phyloP scores from a whole-genome alignment of 2,113 vertebrate species.

The Chionodraco myersi region DNA sequence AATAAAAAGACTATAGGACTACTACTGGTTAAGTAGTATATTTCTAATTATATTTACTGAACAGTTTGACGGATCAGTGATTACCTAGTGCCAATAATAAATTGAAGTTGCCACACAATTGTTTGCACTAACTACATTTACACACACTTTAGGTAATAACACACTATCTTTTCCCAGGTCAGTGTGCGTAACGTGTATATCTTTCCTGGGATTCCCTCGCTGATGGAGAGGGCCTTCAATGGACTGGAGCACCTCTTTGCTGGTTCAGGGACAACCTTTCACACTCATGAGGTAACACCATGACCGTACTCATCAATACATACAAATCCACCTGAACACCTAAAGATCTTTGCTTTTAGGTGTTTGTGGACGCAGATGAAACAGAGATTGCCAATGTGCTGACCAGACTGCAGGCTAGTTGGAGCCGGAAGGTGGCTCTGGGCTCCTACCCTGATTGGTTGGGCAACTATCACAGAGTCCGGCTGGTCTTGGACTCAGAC shows the following conservation, averaged over 20 bases:
- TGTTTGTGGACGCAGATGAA: slow-evolving; percentile 89
- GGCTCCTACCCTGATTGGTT: slow-evolving; percentile 97
- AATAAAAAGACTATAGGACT: neutral
- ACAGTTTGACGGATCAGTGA: neutral
- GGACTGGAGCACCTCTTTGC: slow-evolving; percentile 89
- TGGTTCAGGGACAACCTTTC: slow-evolving; percentile 84
- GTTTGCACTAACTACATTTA: neutral
- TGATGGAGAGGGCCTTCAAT: slow-evolving; percentile 87
- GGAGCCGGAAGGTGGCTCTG: slow-evolving; percentile 83
- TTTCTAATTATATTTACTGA: neutral
- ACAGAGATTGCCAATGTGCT: slow-evolving; percentile 82
- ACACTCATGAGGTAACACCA: slow-evolving; percentile 80
- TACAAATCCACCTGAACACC: neutral
- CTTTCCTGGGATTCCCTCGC: slow-evolving; percentile 92
- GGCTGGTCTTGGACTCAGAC: slow-evolving; percentile 90
- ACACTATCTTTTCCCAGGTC: slow-evolving; percentile 58
- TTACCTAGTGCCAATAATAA: neutral
- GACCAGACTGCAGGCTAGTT: slow-evolving; percentile 79
- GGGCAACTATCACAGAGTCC: slow-evolving; percentile 93
- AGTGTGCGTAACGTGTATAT: slow-evolving; percentile 94
- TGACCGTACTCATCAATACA: neutral
- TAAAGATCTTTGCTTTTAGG: slow-evolving; percentile 23
- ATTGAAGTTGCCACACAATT: neutral
- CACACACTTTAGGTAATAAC: neutral
- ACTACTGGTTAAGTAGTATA: neutral